phyloP scores from a whole-genome alignment of 2,888 invertebrate genomes.

The Thymelicus acteon region DNA sequence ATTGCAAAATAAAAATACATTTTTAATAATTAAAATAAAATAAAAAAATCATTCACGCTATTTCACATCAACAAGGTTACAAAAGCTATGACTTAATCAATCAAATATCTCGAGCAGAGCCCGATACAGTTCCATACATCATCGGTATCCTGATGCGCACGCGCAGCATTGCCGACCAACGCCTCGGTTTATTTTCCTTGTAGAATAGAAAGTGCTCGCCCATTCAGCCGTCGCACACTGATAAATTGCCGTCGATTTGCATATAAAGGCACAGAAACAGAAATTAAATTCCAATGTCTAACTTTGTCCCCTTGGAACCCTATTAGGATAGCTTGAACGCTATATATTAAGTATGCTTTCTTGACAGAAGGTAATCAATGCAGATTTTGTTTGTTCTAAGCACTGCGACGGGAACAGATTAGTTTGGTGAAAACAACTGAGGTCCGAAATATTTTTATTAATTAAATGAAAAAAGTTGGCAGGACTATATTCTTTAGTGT shows the following conservation, averaged over 20 bases:
- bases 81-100: constrained; percentile 16
- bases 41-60: no score
- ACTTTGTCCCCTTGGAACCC: constrained; percentile 61
- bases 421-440: no score
- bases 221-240: constrained; percentile 75
- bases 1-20: no score
- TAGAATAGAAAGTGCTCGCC: constrained; percentile 60
- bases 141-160: constrained; percentile 41
- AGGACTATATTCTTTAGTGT: no score
- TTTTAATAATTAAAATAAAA: no score
- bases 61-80: neutral
- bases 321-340: constrained; percentile 54
- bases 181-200: constrained; percentile 42
- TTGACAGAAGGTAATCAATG: constrained; percentile 14
- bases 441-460: no score
- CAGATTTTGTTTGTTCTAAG: neutral
- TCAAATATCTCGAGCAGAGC: neutral
- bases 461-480: no score
- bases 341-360: constrained; percentile 10
- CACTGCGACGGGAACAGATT: neutral
- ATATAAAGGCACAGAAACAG: constrained; percentile 70
- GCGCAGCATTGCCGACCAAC: constrained; percentile 20
- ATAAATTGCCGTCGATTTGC: constrained; percentile 77
- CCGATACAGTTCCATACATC: constrained; percentile 24
- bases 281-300: constrained; percentile 58